phyloP scores from a whole-genome alignment of 2,888 invertebrate genomes.

The Pristionchus mayeri region DNA sequence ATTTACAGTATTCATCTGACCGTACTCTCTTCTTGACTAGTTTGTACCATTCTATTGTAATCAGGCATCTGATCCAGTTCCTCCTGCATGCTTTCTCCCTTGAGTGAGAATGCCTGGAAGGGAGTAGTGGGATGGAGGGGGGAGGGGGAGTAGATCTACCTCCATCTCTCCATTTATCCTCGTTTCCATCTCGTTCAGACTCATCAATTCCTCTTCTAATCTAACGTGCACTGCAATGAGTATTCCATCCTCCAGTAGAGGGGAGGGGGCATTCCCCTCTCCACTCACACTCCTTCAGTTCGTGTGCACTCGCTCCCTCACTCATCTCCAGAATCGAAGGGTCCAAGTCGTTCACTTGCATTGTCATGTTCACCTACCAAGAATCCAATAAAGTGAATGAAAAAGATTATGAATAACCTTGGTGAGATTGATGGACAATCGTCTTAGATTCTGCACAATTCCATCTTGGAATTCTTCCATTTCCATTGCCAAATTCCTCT shows the following conservation, averaged over 20 bases:
- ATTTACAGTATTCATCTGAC: background rate
- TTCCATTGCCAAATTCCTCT: background rate
- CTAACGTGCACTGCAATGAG: slow-evolving; percentile 67
- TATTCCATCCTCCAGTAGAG: too few species aligned
- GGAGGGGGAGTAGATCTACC: background rate
- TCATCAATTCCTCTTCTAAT: slow-evolving; percentile 70
- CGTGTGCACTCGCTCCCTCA: slow-evolving; percentile 54
- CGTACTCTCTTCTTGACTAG: slow-evolving; percentile 36
- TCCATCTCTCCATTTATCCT: slow-evolving; percentile 59
- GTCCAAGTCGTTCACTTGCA: slow-evolving; percentile 61
- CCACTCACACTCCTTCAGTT: slow-evolving; percentile 62
- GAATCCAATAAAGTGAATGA: too few species aligned
- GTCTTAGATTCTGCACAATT: slow-evolving; percentile 58
- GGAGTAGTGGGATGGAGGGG: background rate
- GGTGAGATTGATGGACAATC: slow-evolving; percentile 61
- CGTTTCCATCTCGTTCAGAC: slow-evolving; percentile 64
- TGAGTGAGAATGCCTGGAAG: slow-evolving; percentile 50
- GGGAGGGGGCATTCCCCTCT: too few species aligned
- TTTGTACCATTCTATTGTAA: slow-evolving; percentile 20
- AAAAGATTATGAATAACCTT: too few species aligned
- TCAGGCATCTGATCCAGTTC: slow-evolving; percentile 84
- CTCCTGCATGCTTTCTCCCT: slow-evolving; percentile 80
- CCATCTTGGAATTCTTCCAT: slow-evolving; percentile 52
- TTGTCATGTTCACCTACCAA: slow-evolving; percentile 13
- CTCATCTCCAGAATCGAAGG: slow-evolving; percentile 54